Evolutionary conservation across 1,140 invertebrate genomes (phyloP), one percentile per base, ranked within the genome.

Genomic region (Drosophila subpulchrella): DNA sequence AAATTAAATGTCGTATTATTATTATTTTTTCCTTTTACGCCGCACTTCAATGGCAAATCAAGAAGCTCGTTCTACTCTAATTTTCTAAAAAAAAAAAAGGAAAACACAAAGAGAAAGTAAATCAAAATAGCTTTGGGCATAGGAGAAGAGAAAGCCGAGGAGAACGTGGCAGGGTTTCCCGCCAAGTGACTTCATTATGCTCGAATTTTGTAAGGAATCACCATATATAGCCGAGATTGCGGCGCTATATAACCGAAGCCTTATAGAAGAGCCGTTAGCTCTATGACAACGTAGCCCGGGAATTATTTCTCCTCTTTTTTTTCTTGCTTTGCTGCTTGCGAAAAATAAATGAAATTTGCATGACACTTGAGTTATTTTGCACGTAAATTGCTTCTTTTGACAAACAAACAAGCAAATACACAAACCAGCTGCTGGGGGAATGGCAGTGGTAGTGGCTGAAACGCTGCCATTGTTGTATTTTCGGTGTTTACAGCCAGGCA

Each of bases 281-380:
- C 80, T 89, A 88, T 83, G 84, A 83, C 83, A 89, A 83, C 67
- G 80, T 76, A 61, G 84, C 84, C 76, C 72, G 80, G 77, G 77
- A 88, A 88, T 83, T 73, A 78, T 82, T 86, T 66, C 60, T 57
- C 58, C 47, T 54, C 39, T n/a, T 30, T 8, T 30, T 53, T 34
- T 36, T 34, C 32, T 53, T 53, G 50, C 32, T 44, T 58, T 78
- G 61, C 72, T 85, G 79, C 81, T 89, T 89, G 85, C 89, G 78
- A 70, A 90, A 89, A 90, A 90, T 90, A 90, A 90, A 90, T 90
- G 76, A 91, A 91, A 91, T 91, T 91, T 91, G 90, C 90, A 91
- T 91, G 90, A 91, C 90, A 91, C 90, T 91, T 91, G 90, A 91
- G 86, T 91, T 91, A 91, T 91, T 91, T 91, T 91, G 90, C 90